phyloP scores from a whole-genome alignment of 2,113 vertebrate genomes.

The Salminus brasiliensis region DNA sequence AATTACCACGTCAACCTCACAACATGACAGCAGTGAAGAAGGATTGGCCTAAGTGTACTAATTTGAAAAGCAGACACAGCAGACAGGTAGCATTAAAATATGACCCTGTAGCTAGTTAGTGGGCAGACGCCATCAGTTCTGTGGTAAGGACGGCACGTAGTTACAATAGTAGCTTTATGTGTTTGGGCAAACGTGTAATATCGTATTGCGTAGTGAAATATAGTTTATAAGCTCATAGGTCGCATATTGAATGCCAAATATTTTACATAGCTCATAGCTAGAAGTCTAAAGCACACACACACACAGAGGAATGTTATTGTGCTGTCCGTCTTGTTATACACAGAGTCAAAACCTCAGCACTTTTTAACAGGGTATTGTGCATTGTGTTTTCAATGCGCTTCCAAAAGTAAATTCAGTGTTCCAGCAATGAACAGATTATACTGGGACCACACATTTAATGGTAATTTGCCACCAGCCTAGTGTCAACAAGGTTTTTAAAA shows the following conservation, averaged over 20 bases:
- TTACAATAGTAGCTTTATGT: not conserved
- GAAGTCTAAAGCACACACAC: not conserved
- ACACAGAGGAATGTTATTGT: not conserved
- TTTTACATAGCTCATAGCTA: not conserved
- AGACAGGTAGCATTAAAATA: slow-evolving; percentile 4
- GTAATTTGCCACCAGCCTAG: not conserved
- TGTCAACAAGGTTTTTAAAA: not conserved
- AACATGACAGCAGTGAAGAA: not conserved
- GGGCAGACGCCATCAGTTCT: not conserved
- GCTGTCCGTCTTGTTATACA: not conserved
- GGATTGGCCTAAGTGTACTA: slow-evolving; percentile 12
- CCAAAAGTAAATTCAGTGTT: not conserved
- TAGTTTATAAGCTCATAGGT: not conserved
- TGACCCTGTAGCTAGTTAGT: not conserved
- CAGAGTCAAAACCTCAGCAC: not conserved
- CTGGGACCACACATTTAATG: not conserved
- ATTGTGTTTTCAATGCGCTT: no score
- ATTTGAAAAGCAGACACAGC: slow-evolving; percentile 7
- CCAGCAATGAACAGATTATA: not conserved
- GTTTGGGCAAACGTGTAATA: not conserved
- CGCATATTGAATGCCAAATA: not conserved
- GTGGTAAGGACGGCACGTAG: not conserved
- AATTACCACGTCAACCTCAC: slow-evolving; percentile 31
- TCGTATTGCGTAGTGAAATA: not conserved
- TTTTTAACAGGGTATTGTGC: not conserved